Evolutionary conservation across 1,140 invertebrate genomes (phyloP).

Genomic region (Drosophila kepulauana): DNA sequence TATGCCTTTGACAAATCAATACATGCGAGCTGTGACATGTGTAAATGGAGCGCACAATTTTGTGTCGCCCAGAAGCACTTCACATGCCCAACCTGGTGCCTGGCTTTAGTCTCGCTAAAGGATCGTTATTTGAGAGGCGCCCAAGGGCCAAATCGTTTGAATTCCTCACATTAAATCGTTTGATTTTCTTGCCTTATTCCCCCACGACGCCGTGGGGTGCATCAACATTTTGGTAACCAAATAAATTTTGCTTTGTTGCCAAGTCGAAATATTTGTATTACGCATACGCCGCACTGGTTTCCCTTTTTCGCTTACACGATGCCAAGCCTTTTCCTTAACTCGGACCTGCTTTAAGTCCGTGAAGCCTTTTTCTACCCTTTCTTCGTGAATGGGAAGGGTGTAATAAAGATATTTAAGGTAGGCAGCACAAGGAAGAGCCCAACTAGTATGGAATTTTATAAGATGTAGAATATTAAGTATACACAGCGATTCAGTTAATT

Average conservation of each 20-base stretch:
- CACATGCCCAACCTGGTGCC: background rate
- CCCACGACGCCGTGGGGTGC: conserved; percentile 14
- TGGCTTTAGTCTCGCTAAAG: background rate
- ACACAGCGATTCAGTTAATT: too few species aligned
- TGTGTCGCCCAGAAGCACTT: background rate
- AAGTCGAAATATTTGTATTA: conserved; percentile 72
- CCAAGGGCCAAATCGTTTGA: conserved; percentile 70
- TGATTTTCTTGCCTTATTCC: conserved; percentile 62
- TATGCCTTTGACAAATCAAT: conserved; percentile 78
- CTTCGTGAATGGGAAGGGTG: background rate
- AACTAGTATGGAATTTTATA: too few species aligned
- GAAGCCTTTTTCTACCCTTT: conserved; percentile 41
- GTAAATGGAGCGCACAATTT: conserved; percentile 60
- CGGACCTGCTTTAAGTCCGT: conserved; percentile 47
- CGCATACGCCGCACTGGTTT: conserved; percentile 63
- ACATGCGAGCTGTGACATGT: conserved; percentile 49
- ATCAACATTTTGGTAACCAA: conserved; percentile 71
- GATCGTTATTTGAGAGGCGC: conserved; percentile 36
- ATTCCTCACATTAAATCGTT: conserved; percentile 75
- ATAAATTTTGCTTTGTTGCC: conserved; percentile 76
- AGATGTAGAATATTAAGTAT: too few species aligned
- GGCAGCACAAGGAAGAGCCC: background rate
- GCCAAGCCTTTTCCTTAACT: conserved; percentile 50
- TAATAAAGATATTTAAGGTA: background rate
- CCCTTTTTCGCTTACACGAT: conserved; percentile 19